Evolutionary conservation across 2,113 vertebrate species (phyloP), one percentile per base, ranked within the genome.

Genomic region (Perognathus longimembris): DNA sequence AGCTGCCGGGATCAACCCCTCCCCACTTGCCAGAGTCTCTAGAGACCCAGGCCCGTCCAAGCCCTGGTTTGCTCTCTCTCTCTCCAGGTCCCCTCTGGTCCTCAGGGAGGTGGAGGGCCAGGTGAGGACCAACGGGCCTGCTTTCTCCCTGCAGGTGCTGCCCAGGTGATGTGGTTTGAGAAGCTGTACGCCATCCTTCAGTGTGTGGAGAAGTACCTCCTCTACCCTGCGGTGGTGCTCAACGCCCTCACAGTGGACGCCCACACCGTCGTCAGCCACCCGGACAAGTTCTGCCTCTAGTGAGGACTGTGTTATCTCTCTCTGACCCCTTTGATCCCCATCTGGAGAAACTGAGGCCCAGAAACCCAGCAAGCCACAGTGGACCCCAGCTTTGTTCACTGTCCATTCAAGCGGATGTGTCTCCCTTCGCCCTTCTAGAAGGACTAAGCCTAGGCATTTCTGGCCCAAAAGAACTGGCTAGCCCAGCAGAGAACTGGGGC

Each of bases 141-240:
- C 32, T 57, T 61, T 42, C 67, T 42, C 1, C 2, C 63, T 30
- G 18, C 97, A 99, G 99, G 98, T 67, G 99, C 99, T 0, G 99
- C 99, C 71, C 98, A 99, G 97, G 94, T 99, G 96, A 99, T 99
- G 99, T 99, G 99, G 99, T 99, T 99, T 90, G 99, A 99, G 98
- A 99, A 99, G 97, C 97, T 99, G 69, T 99, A 99, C 0, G 98
- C 98, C 0, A 98, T 99, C 98, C 98, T 99, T 85, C 99, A 99
- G 97, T 99, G 98, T 6, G 97, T 98, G 45, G 99, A 99, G 98
- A 99, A 99, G 90, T 99, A 99, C 89, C 98, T 99, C 89, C 98
- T 99, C 96, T 99, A 99, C 94, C 99, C 99, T 0, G 99, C 99
- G 0, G 99, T 99, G 88, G 98, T 99, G 96, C 98, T 99, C 71